Evolutionary conservation across 2,888 invertebrate genomes (phyloP).

Genomic region (Acanthosepion esculentum): DNA sequence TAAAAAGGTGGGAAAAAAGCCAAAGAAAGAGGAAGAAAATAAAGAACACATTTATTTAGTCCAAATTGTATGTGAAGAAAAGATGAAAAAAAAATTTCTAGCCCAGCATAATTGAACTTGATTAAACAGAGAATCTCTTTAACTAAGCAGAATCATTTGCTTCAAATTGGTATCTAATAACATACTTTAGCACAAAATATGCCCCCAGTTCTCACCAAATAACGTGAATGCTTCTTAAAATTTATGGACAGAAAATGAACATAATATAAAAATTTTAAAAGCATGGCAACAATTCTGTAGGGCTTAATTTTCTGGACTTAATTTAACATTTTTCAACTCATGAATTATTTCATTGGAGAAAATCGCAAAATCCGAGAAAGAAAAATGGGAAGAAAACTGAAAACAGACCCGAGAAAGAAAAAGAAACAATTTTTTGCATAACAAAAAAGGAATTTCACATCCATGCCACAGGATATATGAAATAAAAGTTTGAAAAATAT

Average conservation of each 20-base stretch:
- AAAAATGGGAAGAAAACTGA: background rate
- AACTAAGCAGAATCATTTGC: conserved; percentile 20
- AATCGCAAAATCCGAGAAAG: background rate
- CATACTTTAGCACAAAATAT: background rate
- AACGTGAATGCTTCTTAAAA: background rate
- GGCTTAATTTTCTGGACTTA: background rate
- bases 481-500: background rate
- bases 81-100: background rate
- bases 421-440: background rate
- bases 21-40: background rate
- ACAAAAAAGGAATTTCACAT: background rate
- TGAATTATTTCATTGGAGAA: background rate
- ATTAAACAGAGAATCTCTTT: background rate
- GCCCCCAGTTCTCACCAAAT: background rate
- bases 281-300: background rate
- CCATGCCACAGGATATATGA: background rate
- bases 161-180: conserved; percentile 2
- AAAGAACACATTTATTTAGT: background rate
- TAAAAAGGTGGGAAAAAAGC: background rate
- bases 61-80: conserved; percentile 4
- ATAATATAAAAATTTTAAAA: background rate
- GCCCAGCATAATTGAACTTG: background rate
- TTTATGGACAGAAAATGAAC: background rate
- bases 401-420: background rate
- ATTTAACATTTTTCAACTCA: background rate